Evolutionary conservation across 2,113 vertebrate species (phyloP).

Genomic region (Brachionichthys hirsutus): DNA sequence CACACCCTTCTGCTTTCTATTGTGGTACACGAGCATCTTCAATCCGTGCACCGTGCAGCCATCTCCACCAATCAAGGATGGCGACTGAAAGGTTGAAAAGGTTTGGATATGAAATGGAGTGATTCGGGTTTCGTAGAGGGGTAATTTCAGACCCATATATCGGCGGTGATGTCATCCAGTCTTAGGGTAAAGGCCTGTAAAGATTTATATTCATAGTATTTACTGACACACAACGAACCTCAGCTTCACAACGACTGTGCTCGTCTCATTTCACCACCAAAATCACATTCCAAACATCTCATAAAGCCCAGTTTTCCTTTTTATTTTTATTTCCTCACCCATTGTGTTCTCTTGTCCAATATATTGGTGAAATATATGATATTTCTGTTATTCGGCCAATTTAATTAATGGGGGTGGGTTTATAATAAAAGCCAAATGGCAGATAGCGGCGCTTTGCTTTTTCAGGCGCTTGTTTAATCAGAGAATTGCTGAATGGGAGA

Average conservation of each 20-base stretch:
- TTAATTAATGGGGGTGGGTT: conserved; percentile 72
- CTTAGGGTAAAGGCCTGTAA: too few relatives aligned
- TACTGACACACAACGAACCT: conserved; percentile 35
- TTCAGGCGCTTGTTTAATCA: conserved; percentile 69
- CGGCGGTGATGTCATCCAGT: too few relatives aligned
- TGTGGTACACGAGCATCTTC: conserved; percentile 57
- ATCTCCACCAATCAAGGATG: conserved; percentile 60
- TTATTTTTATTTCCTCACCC: conserved; percentile 34
- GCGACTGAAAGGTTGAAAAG: conserved; percentile 58
- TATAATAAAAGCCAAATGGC: conserved; percentile 76
- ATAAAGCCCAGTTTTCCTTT: conserved; percentile 47
- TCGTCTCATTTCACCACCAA: conserved; percentile 53
- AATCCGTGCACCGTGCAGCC: conserved; percentile 63
- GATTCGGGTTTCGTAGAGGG: too few relatives aligned
- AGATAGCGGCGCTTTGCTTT: conserved; percentile 65
- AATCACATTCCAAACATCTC: conserved; percentile 56
- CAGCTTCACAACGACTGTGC: conserved; percentile 47
- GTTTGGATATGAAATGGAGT: conserved; percentile 6
- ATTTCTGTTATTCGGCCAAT: conserved; percentile 66
- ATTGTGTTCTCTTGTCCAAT: conserved; percentile 63
- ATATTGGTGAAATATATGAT: conserved; percentile 66
- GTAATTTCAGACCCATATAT: too few relatives aligned
- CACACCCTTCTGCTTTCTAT: conserved; percentile 24
- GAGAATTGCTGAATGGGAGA: conserved; percentile 60
- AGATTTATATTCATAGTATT: background rate